Base-by-base conservation (phyloP, 2,888 invertebrate species). In the Chalcosyrphus nemorum region DNA sequence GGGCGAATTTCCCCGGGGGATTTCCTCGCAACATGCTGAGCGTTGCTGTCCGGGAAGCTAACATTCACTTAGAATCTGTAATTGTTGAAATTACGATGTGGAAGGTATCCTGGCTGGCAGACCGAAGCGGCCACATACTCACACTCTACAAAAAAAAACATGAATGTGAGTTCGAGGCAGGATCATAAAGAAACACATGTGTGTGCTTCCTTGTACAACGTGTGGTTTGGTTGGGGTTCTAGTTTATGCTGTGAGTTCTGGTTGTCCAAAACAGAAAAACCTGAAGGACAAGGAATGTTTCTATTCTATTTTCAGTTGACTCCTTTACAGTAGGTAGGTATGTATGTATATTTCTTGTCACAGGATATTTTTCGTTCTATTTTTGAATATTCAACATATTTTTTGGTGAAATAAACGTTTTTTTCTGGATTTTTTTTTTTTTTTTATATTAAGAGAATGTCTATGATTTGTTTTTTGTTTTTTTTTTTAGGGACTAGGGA, bases 21-120 rank as follows among this genome's bases (percentile, higher is more conserved):
- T 66, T 66, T 57, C 38, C 56, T 47, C 9, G 17, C 11, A 52
- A 80, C 27, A 66, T 66, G 38, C 78, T 65, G 72, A 57, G 52
- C 45, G 13, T 38, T 35, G 43, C 52, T 70, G 61, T 52, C 61
- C 76, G 52, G 45, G 80, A 43, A 80, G 59, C 74, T 56, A 41
- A 68, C 68, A 81, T 75, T 81, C 81, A 81, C 68, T 81, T 75
- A 68, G 47, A 43, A 80, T 59, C 61, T 76, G 75, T 81, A 80
- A 75, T 75, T 75, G 68, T 56, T 63, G 68, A 68, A 81, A 81
- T 68, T 61, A 70, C 75, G 54, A 41, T 47, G 61, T 24, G 7
- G 56, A 47, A 47, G 68, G 59, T 74, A 66, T 74, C 74, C 74
- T 65, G n/a, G 41, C 74, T 15, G 57, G 74, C 50, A 52, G 27